phyloP scores from a whole-genome alignment of 2,888 invertebrate genomes.

The Polymixis flavicincta region DNA sequence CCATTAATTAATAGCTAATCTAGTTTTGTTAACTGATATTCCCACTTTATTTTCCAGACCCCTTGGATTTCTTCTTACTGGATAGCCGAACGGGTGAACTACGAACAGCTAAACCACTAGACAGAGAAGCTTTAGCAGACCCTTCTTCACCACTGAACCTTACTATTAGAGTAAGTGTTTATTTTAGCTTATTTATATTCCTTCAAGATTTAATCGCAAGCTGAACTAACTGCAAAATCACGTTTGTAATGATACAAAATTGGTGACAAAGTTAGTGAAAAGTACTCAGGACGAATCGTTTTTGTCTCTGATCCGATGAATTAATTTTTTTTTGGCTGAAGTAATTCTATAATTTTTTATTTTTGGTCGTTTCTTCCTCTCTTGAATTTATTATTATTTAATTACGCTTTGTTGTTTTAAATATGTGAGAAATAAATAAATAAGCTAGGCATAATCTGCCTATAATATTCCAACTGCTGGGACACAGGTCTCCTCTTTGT shows the following conservation, averaged over 20 bases:
- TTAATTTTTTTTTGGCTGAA: background rate
- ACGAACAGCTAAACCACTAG: constrained; percentile 95
- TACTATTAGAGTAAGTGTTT: constrained; percentile 91
- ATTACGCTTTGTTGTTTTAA: too few species aligned
- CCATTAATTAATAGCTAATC: too few species aligned
- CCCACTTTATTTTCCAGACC: constrained; percentile 91
- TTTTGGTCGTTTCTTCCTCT: too few species aligned
- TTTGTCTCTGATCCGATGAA: background rate
- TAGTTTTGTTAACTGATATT: background rate
- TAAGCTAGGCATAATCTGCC: too few species aligned
- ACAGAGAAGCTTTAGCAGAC: constrained; percentile 95
- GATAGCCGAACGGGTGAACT: constrained; percentile 95
- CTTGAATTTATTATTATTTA: too few species aligned
- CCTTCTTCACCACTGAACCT: constrained; percentile 95
- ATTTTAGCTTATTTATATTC: background rate
- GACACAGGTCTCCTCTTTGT: too few species aligned
- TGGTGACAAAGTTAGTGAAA: background rate
- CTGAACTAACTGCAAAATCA: background rate
- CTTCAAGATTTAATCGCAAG: background rate
- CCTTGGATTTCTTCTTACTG: constrained; percentile 96
- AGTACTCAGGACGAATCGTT: background rate
- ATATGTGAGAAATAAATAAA: background rate
- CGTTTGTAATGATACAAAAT: background rate
- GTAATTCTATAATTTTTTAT: too few species aligned
- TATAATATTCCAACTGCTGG: too few species aligned